phyloP scores from a whole-genome alignment of 1,140 invertebrate species.

The Sitobion miscanthi region DNA sequence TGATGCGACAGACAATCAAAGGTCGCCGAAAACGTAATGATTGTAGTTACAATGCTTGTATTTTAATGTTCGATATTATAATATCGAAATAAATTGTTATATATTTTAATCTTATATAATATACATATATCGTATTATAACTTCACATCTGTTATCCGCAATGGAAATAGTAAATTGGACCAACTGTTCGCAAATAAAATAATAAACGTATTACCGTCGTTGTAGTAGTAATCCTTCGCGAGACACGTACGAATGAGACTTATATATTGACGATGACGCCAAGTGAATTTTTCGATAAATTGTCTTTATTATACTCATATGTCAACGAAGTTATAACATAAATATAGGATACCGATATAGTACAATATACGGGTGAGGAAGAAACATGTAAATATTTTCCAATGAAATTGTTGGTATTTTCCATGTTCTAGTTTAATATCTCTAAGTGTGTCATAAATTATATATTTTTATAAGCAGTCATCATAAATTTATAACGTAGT shows the following conservation, averaged over 20 bases:
- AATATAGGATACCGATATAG: neutral
- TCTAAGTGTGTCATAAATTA: slow-evolving; percentile 18
- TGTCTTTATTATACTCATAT: neutral
- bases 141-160: too few relatives aligned
- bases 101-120: too few relatives aligned
- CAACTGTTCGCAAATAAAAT: too few relatives aligned
- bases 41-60: neutral
- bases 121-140: too few relatives aligned
- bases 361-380: neutral
- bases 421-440: neutral
- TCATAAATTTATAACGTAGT: neutral
- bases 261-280: too few relatives aligned
- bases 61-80: neutral
- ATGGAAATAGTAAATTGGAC: too few relatives aligned
- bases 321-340: neutral
- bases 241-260: neutral
- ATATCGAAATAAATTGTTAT: neutral
- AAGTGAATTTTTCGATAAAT: neutral
- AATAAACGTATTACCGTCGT: neutral
- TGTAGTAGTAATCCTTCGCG: neutral
- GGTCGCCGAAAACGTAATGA: neutral
- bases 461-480: neutral
- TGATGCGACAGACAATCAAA: neutral
- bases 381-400: neutral
- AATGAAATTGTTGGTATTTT: neutral